Conservation (phyloP, 1,140 invertebrate species). For the Drosophila quadrilineata region DNA sequence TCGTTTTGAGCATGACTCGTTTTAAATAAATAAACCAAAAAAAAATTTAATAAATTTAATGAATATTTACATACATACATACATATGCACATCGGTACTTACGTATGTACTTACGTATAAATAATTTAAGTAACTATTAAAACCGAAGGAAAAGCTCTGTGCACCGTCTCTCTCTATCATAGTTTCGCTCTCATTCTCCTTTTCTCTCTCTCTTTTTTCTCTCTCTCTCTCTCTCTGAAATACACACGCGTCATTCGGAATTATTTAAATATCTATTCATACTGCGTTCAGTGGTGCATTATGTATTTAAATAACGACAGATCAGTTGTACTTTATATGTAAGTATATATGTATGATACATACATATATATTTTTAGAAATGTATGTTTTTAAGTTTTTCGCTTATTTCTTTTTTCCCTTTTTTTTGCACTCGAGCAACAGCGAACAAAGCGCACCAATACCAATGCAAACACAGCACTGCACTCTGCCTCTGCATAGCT, state of each 20-base stretch:
- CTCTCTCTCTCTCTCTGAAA: background rate
- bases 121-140: slow-evolving; percentile 10
- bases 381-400: slow-evolving; percentile 25
- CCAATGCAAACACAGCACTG: slow-evolving; percentile 14
- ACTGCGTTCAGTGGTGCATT: background rate
- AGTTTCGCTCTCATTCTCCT: too few species aligned
- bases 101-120: background rate
- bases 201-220: background rate
- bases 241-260: background rate
- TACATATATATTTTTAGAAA: slow-evolving; percentile 29
- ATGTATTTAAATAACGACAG: too few species aligned
- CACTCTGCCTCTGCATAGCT: slow-evolving; percentile 5
- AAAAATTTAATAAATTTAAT: background rate
- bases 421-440: slow-evolving; percentile 21
- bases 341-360: too few species aligned
- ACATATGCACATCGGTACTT: background rate
- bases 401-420: slow-evolving; percentile 20
- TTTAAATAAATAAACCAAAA: slow-evolving; percentile 16
- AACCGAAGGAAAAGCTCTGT: background rate
- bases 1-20: slow-evolving; percentile 46
- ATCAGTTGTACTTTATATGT: slow-evolving; percentile 1
- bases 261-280: background rate
- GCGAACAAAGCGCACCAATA: slow-evolving; percentile 69
- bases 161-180: background rate
- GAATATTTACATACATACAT: background rate